Evolutionary conservation across 2,888 invertebrate species (phyloP).

Genomic region (Ferdinandea cuprea): DNA sequence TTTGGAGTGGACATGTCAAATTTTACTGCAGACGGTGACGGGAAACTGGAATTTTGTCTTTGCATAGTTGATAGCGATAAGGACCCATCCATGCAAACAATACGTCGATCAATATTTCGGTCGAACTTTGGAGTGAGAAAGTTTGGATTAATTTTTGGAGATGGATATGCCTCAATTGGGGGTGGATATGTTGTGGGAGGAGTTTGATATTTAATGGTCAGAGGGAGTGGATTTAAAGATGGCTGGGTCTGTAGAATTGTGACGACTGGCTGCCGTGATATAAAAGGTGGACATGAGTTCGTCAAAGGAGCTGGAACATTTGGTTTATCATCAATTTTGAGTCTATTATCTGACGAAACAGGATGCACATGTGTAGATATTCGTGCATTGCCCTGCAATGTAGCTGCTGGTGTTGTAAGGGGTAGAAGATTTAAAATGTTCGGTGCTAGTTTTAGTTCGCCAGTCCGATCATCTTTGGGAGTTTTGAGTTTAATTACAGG

Average conservation of each 20-base stretch:
- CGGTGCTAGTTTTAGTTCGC: conserved; percentile 60
- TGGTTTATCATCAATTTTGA: conserved; percentile 52
- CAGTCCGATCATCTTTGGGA: conserved; percentile 29
- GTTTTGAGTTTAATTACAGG: conserved; percentile 42
- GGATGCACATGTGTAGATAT: conserved; percentile 13
- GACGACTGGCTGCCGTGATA: conserved; percentile 42
- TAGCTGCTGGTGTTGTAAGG: conserved; percentile 76
- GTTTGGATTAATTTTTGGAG: conserved; percentile 82
- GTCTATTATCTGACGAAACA: conserved; percentile 18
- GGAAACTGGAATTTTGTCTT: conserved; percentile 78
- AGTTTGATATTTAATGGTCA: conserved; percentile 81
- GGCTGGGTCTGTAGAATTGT: conserved; percentile 68
- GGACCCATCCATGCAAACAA: conserved; percentile 62
- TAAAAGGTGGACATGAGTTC: conserved; percentile 48
- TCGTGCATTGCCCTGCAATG: conserved; percentile 41
- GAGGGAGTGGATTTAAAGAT: conserved; percentile 69
- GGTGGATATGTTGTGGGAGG: conserved; percentile 82
- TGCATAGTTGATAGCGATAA: conserved; percentile 76
- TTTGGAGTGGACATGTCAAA: conserved; percentile 77
- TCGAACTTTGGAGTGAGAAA: conserved; percentile 83
- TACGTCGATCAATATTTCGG: conserved; percentile 76
- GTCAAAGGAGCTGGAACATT: conserved; percentile 66
- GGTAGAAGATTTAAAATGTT: conserved; percentile 78
- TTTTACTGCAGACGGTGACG: conserved; percentile 79
- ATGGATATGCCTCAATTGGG: conserved; percentile 82